phyloP scores from a whole-genome alignment of 2,888 invertebrate genomes.

The Synergus laeviventris region DNA sequence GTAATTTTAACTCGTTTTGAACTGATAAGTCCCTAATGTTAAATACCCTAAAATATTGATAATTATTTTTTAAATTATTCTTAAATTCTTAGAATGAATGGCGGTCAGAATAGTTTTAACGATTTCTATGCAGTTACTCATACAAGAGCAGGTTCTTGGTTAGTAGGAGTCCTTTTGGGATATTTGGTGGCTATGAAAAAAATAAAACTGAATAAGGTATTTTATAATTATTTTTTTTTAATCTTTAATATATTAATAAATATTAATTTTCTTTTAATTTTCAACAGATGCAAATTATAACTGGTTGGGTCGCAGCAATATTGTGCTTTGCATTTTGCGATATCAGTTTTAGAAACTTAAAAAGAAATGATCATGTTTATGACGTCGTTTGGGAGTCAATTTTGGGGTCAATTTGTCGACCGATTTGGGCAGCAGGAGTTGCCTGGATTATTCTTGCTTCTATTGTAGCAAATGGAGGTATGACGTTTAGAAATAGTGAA shows the following conservation, averaged over 20 bases:
- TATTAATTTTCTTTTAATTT: too few species aligned
- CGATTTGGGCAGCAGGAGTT: conserved; percentile 76
- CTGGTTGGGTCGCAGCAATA: conserved; percentile 39
- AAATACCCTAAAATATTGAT: too few species aligned
- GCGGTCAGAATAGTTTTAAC: conserved; percentile 13
- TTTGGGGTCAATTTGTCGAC: conserved; percentile 74
- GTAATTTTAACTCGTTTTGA: too few species aligned
- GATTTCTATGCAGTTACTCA: conserved; percentile 49
- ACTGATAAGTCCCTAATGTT: too few species aligned
- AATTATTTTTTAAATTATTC: too few species aligned
- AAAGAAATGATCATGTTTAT: conserved; percentile 65
- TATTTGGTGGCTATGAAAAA: conserved; percentile 47
- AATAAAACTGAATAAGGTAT: conserved; percentile 68
- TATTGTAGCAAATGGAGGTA: conserved; percentile 57
- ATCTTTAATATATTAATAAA: neutral
- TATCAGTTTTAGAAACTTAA: conserved; percentile 53
- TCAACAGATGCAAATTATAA: too few species aligned
- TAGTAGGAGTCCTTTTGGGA: conserved; percentile 53
- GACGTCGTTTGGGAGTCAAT: conserved; percentile 66
- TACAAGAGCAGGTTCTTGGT: conserved; percentile 51
- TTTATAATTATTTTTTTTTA: neutral
- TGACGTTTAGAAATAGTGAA: neutral
- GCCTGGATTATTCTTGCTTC: conserved; percentile 78
- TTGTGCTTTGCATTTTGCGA: conserved; percentile 37
- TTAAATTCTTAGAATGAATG: too few species aligned